A percentile compares a stretch with the other conserved stretches of the same genome.
These are phyloP conservation scores for Harmothoe impar DNA, from an alignment of 2,888 invertebrate genomes.

Conservation along the genomic window DNA sequence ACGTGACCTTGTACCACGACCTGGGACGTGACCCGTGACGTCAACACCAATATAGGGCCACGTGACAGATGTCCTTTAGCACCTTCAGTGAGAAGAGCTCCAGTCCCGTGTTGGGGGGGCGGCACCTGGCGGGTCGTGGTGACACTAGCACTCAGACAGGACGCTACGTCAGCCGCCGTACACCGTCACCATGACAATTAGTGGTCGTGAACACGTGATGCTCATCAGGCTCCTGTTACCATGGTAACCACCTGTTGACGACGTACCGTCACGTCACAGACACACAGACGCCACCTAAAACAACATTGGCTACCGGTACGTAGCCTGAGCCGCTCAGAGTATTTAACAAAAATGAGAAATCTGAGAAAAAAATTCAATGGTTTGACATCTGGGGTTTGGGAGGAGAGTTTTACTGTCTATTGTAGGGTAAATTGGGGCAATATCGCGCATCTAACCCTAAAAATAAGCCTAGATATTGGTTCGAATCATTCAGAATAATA, in stretches of 20 bases:
- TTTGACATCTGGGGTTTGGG: too few species aligned
- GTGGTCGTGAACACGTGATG: not conserved
- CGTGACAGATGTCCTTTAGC: not conserved
- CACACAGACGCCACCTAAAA: too few species aligned
- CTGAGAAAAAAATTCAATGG: too few species aligned
- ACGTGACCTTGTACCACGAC: too few species aligned
- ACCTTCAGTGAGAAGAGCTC: not conserved
- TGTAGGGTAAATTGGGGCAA: too few species aligned
- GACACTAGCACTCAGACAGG: not conserved
- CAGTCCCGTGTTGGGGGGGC: not conserved
- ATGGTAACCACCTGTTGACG: constrained; percentile 15
- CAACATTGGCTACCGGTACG: too few species aligned
- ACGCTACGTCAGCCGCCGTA: not conserved
- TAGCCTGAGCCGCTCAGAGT: too few species aligned
- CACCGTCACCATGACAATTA: constrained; percentile 22
- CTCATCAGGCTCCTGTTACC: not conserved
- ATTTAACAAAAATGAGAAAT: too few species aligned
- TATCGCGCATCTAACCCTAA: too few species aligned
- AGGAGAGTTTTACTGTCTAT: too few species aligned
- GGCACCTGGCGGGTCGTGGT: not conserved
- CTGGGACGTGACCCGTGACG: not conserved
- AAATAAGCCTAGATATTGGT: too few species aligned
- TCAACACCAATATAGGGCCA: not conserved
- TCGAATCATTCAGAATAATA: too few species aligned
- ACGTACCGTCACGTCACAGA: not conserved